Evolutionary conservation across 2,797 vertebrate genomes (phyloP).

Genomic region (Cyprinodon diabolis): DNA sequence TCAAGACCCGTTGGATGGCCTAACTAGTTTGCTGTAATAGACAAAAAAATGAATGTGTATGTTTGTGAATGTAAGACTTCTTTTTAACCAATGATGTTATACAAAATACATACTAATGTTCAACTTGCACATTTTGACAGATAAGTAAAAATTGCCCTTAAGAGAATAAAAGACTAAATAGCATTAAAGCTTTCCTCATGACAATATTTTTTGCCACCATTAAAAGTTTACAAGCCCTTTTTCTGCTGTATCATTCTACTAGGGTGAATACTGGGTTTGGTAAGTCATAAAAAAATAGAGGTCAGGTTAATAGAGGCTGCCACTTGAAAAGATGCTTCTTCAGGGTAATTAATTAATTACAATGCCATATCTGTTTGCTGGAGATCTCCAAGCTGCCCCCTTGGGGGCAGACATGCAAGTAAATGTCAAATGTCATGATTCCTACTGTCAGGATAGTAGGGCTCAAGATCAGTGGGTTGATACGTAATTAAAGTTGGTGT

Average conservation of each 20-base stretch:
- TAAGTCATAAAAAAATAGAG: conserved; percentile 47
- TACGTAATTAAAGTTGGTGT: conserved; percentile 47
- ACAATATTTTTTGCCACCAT: conserved; percentile 4
- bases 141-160: neutral
- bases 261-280: conserved; percentile 19
- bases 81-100: too few relatives aligned
- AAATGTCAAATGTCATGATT: conserved; percentile 70
- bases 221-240: conserved; percentile 4
- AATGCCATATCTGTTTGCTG: conserved; percentile 57
- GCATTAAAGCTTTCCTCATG: conserved; percentile 18
- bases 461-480: conserved; percentile 40
- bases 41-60: too few relatives aligned
- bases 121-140: neutral
- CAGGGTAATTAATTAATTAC: conserved; percentile 74
- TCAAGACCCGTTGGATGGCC: too few relatives aligned
- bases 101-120: too few relatives aligned
- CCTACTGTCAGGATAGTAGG: conserved; percentile 55
- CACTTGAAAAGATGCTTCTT: conserved; percentile 50
- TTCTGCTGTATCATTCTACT: conserved; percentile 11
- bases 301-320: conserved; percentile 51
- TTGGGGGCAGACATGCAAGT: conserved; percentile 52
- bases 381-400: conserved; percentile 45
- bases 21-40: too few relatives aligned
- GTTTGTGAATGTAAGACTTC: too few relatives aligned
- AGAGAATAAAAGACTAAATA: too few relatives aligned